A percentile compares a stretch with the other conserved stretches of the same genome.
phyloP scores from a whole-genome alignment of 2,888 invertebrate species.

The Apamea crenata region DNA sequence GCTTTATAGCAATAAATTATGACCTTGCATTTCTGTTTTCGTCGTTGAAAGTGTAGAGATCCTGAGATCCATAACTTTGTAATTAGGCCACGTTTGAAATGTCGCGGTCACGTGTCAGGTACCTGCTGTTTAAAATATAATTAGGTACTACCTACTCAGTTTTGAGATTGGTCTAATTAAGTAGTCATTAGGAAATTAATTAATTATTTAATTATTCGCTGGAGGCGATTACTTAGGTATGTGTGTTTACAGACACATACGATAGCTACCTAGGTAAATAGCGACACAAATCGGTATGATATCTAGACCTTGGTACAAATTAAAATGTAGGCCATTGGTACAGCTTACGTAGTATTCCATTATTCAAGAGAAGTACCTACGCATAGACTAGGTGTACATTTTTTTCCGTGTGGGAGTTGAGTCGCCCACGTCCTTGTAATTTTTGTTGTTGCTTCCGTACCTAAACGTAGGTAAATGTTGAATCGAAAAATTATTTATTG shows the following conservation, averaged over 20 bases:
- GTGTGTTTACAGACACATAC: neutral
- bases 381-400: neutral
- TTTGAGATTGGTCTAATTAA: constrained; percentile 19
- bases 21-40: neutral
- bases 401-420: constrained; percentile 4
- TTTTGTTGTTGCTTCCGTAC: constrained; percentile 19
- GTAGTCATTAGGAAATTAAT: too few species aligned
- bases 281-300: neutral
- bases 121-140: constrained; percentile 11
- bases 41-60: neutral
- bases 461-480: neutral
- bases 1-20: neutral
- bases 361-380: constrained; percentile 33
- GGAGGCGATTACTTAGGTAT: neutral
- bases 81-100: constrained; percentile 8
- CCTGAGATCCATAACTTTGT: neutral
- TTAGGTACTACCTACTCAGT: neutral
- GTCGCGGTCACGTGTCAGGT: neutral
- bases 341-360: constrained; percentile 24
- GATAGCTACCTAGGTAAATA: neutral
- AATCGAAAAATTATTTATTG: neutral
- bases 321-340: constrained; percentile 31
- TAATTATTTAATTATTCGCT: too few species aligned
- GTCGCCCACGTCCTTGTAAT: constrained; percentile 12
- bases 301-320: constrained; percentile 15